phyloP scores from a whole-genome alignment of 2,888 invertebrate species.

The Leucophenga maculata region DNA sequence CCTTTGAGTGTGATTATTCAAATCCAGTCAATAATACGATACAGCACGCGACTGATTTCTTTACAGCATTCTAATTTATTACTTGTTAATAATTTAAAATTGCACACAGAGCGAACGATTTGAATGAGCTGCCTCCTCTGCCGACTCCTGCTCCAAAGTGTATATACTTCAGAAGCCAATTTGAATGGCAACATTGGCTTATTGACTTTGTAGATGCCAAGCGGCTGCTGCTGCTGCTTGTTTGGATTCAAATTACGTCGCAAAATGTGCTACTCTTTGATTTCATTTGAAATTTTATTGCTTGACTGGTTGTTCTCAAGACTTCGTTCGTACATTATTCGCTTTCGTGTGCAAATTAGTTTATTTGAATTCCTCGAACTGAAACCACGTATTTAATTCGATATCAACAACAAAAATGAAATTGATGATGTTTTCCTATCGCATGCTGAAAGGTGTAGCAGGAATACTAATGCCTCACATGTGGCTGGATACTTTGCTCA shows the following conservation, averaged over 20 bases:
- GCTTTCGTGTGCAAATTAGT: conserved; percentile 68
- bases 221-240: too few relatives aligned
- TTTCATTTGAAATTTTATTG: background rate
- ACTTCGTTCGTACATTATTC: conserved; percentile 31
- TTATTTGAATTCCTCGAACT: conserved; percentile 65
- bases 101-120: too few relatives aligned
- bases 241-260: too few relatives aligned
- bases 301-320: background rate
- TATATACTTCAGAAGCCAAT: too few relatives aligned
- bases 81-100: conserved; percentile 51
- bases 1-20: conserved; percentile 65
- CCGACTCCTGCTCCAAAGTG: too few relatives aligned
- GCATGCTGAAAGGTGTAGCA: background rate
- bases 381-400: too few relatives aligned
- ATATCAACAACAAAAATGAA: background rate
- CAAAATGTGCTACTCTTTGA: too few relatives aligned
- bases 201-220: too few relatives aligned
- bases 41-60: conserved; percentile 28
- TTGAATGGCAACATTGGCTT: too few relatives aligned
- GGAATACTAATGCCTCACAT: background rate
- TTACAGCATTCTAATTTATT: conserved; percentile 8
- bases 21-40: conserved; percentile 65
- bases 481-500: background rate
- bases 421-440: background rate
- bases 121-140: too few relatives aligned